These are phyloP conservation scores for Trichomycterus rosablanca DNA, from an alignment of 2,113 vertebrate species.

Conservation along the genomic window DNA sequence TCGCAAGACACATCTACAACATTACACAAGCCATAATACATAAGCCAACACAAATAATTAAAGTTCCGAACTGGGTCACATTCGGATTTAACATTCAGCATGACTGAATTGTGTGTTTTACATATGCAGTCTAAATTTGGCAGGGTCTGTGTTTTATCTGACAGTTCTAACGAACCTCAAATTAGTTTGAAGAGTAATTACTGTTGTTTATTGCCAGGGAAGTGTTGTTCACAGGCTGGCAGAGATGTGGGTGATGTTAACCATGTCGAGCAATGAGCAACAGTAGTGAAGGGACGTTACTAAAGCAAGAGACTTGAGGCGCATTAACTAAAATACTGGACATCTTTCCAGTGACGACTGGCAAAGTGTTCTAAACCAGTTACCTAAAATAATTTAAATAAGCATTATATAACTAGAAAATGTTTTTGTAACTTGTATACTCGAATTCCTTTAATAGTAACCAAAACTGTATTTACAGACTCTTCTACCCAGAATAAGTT, in stretches of 20 bases:
- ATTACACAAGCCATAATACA: background rate
- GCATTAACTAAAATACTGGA: background rate
- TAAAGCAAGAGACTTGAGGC: conserved; percentile 1
- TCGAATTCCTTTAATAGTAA: no score
- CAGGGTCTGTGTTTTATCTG: conserved; percentile 43
- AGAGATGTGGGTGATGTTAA: conserved; percentile 40
- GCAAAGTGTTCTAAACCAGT: background rate
- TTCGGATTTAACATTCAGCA: conserved; percentile 7
- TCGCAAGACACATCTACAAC: conserved; percentile 12
- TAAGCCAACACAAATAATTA: conserved; percentile 30
- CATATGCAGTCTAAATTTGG: conserved; percentile 15
- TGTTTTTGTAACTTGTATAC: no score
- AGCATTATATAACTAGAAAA: no score
- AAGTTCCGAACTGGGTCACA: conserved; percentile 10
- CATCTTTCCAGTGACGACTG: background rate
- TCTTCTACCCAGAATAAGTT: no score
- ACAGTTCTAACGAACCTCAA: conserved; percentile 42
- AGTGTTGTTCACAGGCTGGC: conserved; percentile 26
- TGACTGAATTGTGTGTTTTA: conserved; percentile 18
- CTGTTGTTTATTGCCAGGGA: conserved; percentile 48
- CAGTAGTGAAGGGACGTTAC: conserved; percentile 16
- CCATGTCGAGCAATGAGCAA: conserved; percentile 25
- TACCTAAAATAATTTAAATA: no score
- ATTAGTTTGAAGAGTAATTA: conserved; percentile 49
- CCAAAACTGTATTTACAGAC: no score